A percentile compares a stretch with the other conserved stretches of the same genome.
These are phyloP conservation scores for Etia nguti DNA, from an alignment of 2,113 vertebrate species.

Conservation along the genomic window DNA sequence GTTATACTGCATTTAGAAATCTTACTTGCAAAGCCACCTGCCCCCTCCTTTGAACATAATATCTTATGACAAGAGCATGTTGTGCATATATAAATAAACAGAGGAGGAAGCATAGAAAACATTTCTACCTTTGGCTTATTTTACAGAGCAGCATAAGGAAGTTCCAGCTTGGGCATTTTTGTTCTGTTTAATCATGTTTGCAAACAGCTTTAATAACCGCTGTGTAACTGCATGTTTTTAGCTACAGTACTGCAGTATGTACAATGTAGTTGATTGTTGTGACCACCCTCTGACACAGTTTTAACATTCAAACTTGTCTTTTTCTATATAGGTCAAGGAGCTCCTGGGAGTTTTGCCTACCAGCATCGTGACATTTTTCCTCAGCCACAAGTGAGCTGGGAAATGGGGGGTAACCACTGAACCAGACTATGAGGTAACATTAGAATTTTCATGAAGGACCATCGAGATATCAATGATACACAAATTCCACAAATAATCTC, in stretches of 20 bases:
- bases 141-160: neutral
- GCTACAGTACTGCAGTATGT: neutral
- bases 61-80: neutral
- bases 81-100: neutral
- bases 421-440: conserved; percentile 8
- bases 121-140: neutral
- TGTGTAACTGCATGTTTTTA: neutral
- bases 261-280: conserved; percentile 3
- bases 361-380: conserved; percentile 51
- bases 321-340: conserved; percentile 44
- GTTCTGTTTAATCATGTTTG: neutral
- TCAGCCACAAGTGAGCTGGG: conserved; percentile 11
- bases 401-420: neutral
- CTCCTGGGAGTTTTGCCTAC: conserved; percentile 37
- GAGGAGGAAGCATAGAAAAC: neutral
- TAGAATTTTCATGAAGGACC: conserved; percentile 20
- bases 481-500: conserved; percentile 15
- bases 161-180: neutral
- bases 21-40: neutral
- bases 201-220: neutral
- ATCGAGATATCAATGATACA: conserved; percentile 35
- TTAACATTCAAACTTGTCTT: conserved; percentile 44
- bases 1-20: neutral
- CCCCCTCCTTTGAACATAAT: neutral
- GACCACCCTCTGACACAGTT: conserved; percentile 21